A percentile compares a stretch with the other conserved stretches of the same genome.
Evolutionary conservation across 1,140 invertebrate species (phyloP).

Genomic region (Galendromus occidentalis): DNA sequence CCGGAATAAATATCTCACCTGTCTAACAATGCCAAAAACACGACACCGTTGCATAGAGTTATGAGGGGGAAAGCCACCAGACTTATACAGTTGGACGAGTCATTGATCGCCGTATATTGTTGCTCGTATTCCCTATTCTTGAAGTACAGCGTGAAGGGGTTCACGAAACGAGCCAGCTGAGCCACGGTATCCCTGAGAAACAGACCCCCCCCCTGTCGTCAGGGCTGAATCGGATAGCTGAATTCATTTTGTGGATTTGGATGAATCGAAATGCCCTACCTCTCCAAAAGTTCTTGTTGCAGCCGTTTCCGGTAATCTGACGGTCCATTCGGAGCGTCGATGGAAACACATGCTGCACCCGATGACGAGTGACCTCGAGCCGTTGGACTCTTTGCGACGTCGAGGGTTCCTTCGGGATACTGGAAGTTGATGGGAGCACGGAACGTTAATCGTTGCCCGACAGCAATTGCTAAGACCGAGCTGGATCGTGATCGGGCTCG

Average conservation of each 20-base stretch:
- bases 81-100: constrained; percentile 20
- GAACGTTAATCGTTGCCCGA: no score
- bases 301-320: constrained; percentile 50
- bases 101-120: constrained; percentile 19
- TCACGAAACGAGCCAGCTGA: constrained; percentile 10
- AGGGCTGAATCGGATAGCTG: no score
- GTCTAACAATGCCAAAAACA: neutral
- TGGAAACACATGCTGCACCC: neutral
- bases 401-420: constrained; percentile 27
- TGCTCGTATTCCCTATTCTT: constrained; percentile 22
- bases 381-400: constrained; percentile 16
- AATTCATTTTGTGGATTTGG: no score
- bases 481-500: no score
- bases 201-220: no score
- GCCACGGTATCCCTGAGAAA: neutral
- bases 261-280: constrained; percentile 31
- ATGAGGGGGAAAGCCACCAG: constrained; percentile 22
- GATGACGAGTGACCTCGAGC: neutral
- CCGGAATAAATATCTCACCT: neutral
- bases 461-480: no score
- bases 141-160: constrained; percentile 23
- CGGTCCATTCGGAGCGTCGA: constrained; percentile 31
- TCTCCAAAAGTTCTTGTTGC: constrained; percentile 54
- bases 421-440: constrained; percentile 15
- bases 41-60: constrained; percentile 16